phyloP scores from a whole-genome alignment of 2,888 invertebrate genomes.

The Cryptops parisi region DNA sequence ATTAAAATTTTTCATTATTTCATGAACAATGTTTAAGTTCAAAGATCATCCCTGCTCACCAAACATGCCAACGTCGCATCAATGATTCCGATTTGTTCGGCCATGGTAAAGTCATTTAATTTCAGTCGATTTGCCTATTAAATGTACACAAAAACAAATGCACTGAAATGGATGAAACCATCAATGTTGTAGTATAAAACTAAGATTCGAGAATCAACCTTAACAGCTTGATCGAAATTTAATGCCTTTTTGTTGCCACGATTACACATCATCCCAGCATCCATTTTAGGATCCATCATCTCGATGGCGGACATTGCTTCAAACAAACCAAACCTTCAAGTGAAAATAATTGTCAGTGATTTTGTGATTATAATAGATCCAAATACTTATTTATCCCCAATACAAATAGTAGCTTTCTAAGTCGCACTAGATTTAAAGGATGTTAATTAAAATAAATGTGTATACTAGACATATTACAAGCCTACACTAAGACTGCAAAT shows the following conservation, averaged over 20 bases:
- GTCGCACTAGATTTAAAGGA: too few species aligned
- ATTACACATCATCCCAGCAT: slow-evolving; percentile 94
- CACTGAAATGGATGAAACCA: neutral
- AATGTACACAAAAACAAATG: neutral
- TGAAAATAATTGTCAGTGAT: neutral
- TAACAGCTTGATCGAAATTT: slow-evolving; percentile 72
- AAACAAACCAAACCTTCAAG: slow-evolving; percentile 59
- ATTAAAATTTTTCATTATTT: neutral
- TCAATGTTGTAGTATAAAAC: neutral
- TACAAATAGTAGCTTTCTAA: too few species aligned
- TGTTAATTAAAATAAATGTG: neutral
- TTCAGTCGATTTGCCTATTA: slow-evolving; percentile 57
- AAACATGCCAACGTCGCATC: slow-evolving; percentile 87
- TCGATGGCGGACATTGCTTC: slow-evolving; percentile 99
- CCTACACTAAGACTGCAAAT: too few species aligned
- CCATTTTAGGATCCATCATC: slow-evolving; percentile 99
- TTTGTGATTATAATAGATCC: neutral
- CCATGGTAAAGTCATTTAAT: slow-evolving; percentile 54
- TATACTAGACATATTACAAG: neutral
- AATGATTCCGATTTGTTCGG: slow-evolving; percentile 80
- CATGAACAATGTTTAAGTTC: neutral
- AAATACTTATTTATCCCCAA: neutral
- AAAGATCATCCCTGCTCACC: slow-evolving; percentile 33
- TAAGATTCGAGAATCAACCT: slow-evolving; percentile 44
- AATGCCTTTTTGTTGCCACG: slow-evolving; percentile 57